Percentiles rank a stretch among this genome's conserved stretches.
Evolutionary conservation across 1,140 invertebrate genomes (phyloP).

Genomic region (Lordiphosa collinella): DNA sequence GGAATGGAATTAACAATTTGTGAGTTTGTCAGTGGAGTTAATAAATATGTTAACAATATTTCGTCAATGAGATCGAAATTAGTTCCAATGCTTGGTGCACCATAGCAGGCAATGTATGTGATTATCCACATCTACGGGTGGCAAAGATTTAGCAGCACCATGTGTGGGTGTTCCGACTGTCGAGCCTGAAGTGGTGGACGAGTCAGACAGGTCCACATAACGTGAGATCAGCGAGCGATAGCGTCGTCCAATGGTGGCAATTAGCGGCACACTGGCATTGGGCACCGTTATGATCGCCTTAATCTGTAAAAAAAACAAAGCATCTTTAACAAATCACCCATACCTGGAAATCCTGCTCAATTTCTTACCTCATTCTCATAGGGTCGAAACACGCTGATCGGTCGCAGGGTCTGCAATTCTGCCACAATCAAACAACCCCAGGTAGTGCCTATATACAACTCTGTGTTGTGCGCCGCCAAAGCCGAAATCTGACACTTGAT

Average conservation of each 20-base stretch:
- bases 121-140: constrained; percentile 80
- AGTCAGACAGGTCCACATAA: constrained; percentile 82
- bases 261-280: constrained; percentile 80
- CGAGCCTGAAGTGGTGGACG: constrained; percentile 13
- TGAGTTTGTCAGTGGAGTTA: constrained; percentile 1
- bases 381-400: constrained; percentile 93
- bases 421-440: constrained; percentile 95
- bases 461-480: constrained; percentile 85
- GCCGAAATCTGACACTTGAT: constrained; percentile 92
- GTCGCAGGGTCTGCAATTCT: constrained; percentile 88
- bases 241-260: constrained; percentile 90
- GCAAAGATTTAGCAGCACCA: constrained; percentile 45
- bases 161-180: constrained; percentile 60
- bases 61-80: too few species aligned
- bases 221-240: constrained; percentile 89
- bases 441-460: constrained; percentile 93
- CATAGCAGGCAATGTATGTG: constrained; percentile 86
- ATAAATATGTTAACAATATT: constrained; percentile 16
- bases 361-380: constrained; percentile 89
- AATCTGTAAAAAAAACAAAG: constrained; percentile 58
- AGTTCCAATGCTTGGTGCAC: constrained; percentile 87
- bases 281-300: constrained; percentile 78
- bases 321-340: too few species aligned
- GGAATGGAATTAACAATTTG: constrained; percentile 37
- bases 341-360: too few species aligned